Evolutionary conservation across 2,888 invertebrate species (phyloP), one percentile per base, ranked within the genome.

Genomic region (Azorinus chamasolen): DNA sequence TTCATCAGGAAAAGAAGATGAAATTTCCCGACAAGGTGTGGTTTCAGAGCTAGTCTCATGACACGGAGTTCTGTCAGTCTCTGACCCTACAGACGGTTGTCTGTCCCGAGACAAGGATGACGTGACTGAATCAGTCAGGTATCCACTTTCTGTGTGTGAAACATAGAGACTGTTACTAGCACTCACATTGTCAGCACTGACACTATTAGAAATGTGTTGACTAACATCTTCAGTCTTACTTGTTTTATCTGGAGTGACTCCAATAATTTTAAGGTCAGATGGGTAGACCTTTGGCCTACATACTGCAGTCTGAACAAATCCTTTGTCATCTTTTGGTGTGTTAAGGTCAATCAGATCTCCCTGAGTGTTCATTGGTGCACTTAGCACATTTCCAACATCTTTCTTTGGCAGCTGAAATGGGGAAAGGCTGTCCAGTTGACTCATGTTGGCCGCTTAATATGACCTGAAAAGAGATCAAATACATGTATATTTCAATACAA

Each of bases 141-240:
- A 81, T 6, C 81, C 81, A 68, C 81, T 81, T 53, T 81, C 81
- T 53, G 71, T 62, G 20, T 74, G 73, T 14, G 81, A 81, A 6
- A 43, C 68, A 63, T 61, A 45, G 62, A 79, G 10, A 58, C 37
- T 46, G 27, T 51, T 62, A 25, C 10, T 57, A 3, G 16, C 53
- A 12, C 14, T 45, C 41, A 18, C 53, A 55, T 37, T 39, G 12
- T 39, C 55, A 24, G 45, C 48, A 25, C 46, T 27, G 46, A 18
- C 20, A 45, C 59, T 59, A n/a, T 59, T 46, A 43, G 59, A 46
- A 27, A 32, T 32, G 32, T 4, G 5, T 32, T 32, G 4, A 32
- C 32, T 10, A 32, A 4, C 10, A 32, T 32, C 32, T 32, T 32
- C 32, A 4, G 32, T 6, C 32, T 6, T 32, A 32, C 32, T 32